phyloP scores from a whole-genome alignment of 2,113 vertebrate species.

The Gallinago undulata region DNA sequence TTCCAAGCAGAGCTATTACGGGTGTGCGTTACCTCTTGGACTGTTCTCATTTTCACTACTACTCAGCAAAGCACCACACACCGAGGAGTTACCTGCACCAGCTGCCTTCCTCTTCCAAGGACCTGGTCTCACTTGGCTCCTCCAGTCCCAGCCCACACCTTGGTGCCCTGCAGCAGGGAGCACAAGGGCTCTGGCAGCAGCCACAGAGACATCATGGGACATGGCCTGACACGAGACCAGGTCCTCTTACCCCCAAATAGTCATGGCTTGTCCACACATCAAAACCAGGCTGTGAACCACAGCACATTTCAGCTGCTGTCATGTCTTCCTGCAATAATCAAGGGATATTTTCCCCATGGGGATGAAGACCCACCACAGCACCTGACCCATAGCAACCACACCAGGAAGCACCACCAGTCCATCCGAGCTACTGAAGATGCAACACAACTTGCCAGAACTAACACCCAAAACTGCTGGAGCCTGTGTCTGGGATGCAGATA shows the following conservation, averaged over 20 bases:
- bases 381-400: neutral
- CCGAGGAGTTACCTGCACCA: neutral
- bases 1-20: neutral
- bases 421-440: neutral
- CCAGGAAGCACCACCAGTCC: neutral
- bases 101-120: neutral
- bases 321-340: rapidly evolving
- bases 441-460: neutral
- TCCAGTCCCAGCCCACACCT: neutral
- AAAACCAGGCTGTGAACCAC: neutral
- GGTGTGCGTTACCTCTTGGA: neutral
- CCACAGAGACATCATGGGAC: rapidly evolving
- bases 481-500: neutral
- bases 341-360: neutral
- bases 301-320: neutral
- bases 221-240: neutral
- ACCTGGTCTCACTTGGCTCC: neutral
- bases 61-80: neutral
- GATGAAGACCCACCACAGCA: neutral
- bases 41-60: neutral
- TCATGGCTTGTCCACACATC: neutral
- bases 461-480: neutral
- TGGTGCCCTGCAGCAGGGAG: neutral
- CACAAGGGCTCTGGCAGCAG: neutral
- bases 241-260: neutral